Evolutionary conservation across 2,888 invertebrate genomes (phyloP), one percentile per base, ranked within the genome.

Genomic region (Hydriomena furcata): DNA sequence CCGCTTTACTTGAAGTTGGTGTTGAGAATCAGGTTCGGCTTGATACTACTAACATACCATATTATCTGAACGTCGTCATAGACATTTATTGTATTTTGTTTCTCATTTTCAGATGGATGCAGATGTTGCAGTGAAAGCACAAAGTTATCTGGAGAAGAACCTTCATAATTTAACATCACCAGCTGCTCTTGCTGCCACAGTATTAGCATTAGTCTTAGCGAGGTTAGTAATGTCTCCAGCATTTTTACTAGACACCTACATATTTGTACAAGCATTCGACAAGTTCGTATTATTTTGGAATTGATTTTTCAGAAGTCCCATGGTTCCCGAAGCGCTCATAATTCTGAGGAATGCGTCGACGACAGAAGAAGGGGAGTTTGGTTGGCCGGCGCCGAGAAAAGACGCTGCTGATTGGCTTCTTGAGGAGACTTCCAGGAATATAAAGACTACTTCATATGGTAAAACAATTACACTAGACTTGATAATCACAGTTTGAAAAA

Each of bases 281-380:
- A n/a, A n/a, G n/a, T n/a, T n/a, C n/a, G n/a, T n/a, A n/a, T n/a
- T n/a, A n/a, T n/a, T n/a, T n/a, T n/a, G n/a, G n/a, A n/a, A n/a
- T n/a, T n/a, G n/a, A n/a, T n/a, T n/a, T n/a, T n/a, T n/a, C 63
- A 91, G 91, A 68, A 92, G 92, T 62, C 84, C 91, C 0, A 62
- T 91, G 27, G 89, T 92, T 0, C 88, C 91, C 0, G 92, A 92
- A 79, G 93, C 93, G 0, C 75, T 93, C 1, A 82, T 91, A 5
- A 92, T 92, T 52, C 68, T 94, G 28, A 79, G 89, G 17, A 93
- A 93, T 52, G 91, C 91, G 0, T 93, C 93, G 0, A 93, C 93
- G 0, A 93, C 93, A 0, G 93, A 93, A 71, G 93, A 93, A 65
- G 93, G 93, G 0, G 94, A 94, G 62, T 94, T 94, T 51, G 93